Evolutionary conservation across 2,113 vertebrate genomes (phyloP), one percentile per base, ranked within the genome.

Genomic region (Ceuthmochares aereus): DNA sequence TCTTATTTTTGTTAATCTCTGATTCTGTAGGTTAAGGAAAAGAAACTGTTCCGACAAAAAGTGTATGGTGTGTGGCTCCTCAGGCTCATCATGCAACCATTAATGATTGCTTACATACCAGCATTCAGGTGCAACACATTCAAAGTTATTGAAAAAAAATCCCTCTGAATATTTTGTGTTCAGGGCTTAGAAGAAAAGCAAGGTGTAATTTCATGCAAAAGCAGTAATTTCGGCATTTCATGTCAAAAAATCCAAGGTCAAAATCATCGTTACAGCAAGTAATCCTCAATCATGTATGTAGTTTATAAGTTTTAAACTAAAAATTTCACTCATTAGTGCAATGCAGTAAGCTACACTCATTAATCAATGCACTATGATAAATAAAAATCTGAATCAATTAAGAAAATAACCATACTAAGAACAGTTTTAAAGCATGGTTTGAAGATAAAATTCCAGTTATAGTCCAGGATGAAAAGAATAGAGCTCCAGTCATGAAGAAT

Each of bases 171-270:
- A 73, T 91, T 91, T 95, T 77, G 47, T 89, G 37, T 79, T 90
- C 37, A 56, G 30, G 45, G 18, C 25, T 94, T 69, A 64, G 43
- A 74, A 90, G n/a, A 68, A 96, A 86, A 95, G 49, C 12, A 51
- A 34, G 3, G 87, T 76, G 17, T 69, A 2, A 69, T 93, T 94
- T 93, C 37, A 73, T 64, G 40, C n/a, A 93, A 84, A 97, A 95
- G 27, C 36, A 88, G 56, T 52, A 56, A 87, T 93, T 87, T 84
- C 30, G 34, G 5, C 14, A n/a, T 86, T 87, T 93, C 76, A 18
- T 89, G 32, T 73, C 64, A 84, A 34, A 74, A 90, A 89, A 69
- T 69, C 32, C 85, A 82, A 93, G 84, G 78, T 93, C 32, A 88
- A 67, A 91, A 51, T 76, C 30, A 74, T 81, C 17, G 74, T 20